These are phyloP conservation scores for Ypsolopha sequella DNA, from an alignment of 2,888 invertebrate genomes.

Conservation along the genomic window DNA sequence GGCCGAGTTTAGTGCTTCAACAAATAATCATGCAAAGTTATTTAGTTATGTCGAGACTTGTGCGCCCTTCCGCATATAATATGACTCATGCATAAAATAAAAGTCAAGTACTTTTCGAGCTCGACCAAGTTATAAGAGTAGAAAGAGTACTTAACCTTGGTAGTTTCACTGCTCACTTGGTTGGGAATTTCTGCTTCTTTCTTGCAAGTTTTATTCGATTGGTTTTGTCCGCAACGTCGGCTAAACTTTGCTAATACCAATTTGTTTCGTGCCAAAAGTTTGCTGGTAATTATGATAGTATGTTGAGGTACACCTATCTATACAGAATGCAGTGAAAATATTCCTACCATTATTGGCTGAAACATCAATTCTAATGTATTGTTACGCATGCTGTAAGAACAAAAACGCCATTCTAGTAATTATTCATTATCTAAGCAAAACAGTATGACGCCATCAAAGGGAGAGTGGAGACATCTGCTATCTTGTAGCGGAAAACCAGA, in stretches of 20 bases:
- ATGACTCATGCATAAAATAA: conserved; percentile 14
- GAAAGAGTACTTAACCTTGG: neutral
- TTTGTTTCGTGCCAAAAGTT: neutral
- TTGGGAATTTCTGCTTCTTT: neutral
- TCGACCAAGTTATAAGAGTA: neutral
- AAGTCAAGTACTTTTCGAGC: conserved; percentile 3
- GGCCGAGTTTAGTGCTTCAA: conserved; percentile 1
- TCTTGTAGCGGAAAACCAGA: no score
- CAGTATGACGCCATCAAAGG: no score
- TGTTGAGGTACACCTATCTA: no score
- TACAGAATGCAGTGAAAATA: no score
- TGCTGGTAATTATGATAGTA: neutral
- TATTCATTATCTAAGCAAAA: no score
- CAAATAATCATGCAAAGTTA: conserved; percentile 4
- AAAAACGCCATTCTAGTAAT: no score
- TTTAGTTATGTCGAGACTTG: conserved; percentile 4
- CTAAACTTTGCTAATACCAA: neutral
- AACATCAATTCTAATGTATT: no score
- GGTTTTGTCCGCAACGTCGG: neutral
- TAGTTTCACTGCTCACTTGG: neutral
- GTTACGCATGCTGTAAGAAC: no score
- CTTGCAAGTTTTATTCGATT: neutral
- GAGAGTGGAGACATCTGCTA: no score
- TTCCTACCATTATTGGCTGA: no score
- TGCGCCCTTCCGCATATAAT: neutral